Percentiles rank a stretch among this genome's conserved stretches.
Evolutionary conservation across 2,797 vertebrate genomes (phyloP).

Genomic region (Falco novaeseelandiae): DNA sequence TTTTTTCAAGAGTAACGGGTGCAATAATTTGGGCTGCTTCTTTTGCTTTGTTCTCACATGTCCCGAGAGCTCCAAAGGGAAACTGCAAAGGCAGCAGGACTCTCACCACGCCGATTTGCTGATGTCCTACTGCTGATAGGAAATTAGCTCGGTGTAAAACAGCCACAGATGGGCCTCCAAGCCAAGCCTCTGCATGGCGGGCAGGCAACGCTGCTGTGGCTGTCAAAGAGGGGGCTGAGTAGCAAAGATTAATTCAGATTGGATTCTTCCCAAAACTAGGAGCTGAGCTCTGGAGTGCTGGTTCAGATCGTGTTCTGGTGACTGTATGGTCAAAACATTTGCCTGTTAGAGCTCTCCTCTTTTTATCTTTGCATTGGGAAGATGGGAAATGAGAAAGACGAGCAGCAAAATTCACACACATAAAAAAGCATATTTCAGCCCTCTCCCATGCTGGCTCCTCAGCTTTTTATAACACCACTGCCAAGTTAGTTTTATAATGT

Average conservation of each 20-base stretch:
- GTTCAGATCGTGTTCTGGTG: neutral
- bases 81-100: neutral
- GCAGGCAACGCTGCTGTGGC: neutral
- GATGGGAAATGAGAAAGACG: neutral
- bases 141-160: neutral
- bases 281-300: neutral
- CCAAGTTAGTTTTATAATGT: neutral
- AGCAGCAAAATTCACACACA: neutral
- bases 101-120: neutral
- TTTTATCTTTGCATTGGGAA: neutral
- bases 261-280: neutral
- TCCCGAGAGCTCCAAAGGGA: neutral
- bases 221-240: fast-evolving
- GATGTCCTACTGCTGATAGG: neutral
- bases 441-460: neutral
- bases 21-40: neutral
- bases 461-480: neutral
- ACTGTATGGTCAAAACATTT: fast-evolving
- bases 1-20: neutral
- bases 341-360: neutral
- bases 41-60: neutral
- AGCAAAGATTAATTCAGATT: neutral
- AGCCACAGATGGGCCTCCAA: neutral
- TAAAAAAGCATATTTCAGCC: neutral
- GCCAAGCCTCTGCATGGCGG: fast-evolving